Conservation (phyloP, 64 coral and sea anemone genomes). For the Porites australiensis region DNA sequence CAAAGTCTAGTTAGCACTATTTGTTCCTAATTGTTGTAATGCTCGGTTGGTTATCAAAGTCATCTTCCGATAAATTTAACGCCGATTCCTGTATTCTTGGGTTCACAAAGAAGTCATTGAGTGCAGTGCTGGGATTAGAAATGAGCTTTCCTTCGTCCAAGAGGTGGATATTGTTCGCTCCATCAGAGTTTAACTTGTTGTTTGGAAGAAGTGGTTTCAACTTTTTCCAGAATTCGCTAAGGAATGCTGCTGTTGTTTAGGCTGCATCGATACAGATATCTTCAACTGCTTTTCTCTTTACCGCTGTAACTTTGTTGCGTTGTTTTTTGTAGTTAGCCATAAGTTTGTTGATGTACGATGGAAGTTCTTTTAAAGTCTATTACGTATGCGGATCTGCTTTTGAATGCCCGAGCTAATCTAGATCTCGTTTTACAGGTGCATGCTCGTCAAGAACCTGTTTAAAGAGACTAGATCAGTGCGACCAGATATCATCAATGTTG, state of each 20-base stretch:
- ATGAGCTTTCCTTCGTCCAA: conserved; percentile 28
- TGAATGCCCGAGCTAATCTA: conserved; percentile 37
- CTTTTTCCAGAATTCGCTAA: conserved; percentile 60
- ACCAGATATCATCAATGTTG: conserved; percentile 60
- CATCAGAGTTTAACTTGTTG: background rate
- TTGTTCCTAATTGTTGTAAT: too few species aligned
- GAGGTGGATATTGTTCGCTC: too few species aligned
- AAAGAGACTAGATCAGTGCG: conserved; percentile 45
- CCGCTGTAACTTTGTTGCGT: conserved; percentile 43
- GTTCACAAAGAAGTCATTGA: conserved; percentile 50
- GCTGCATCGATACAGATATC: conserved; percentile 46
- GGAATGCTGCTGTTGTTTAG: conserved; percentile 10
- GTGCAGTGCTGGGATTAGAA: conserved; percentile 31
- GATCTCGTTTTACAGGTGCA: conserved; percentile 24
- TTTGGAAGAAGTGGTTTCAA: conserved; percentile 61
- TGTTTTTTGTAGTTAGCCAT: conserved; percentile 43
- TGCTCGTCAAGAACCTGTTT: conserved; percentile 51
- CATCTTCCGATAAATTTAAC: conserved; percentile 38
- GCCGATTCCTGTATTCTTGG: conserved; percentile 30
- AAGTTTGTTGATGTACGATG: conserved; percentile 23
- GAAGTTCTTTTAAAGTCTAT: conserved; percentile 63
- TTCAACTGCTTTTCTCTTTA: conserved; percentile 64
- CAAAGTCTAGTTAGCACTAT: too few species aligned
- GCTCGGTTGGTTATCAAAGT: conserved; percentile 47
- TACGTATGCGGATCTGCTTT: background rate